These are phyloP conservation scores for Brenthis daphne DNA, from an alignment of 2,888 invertebrate species.

Conservation along the genomic window DNA sequence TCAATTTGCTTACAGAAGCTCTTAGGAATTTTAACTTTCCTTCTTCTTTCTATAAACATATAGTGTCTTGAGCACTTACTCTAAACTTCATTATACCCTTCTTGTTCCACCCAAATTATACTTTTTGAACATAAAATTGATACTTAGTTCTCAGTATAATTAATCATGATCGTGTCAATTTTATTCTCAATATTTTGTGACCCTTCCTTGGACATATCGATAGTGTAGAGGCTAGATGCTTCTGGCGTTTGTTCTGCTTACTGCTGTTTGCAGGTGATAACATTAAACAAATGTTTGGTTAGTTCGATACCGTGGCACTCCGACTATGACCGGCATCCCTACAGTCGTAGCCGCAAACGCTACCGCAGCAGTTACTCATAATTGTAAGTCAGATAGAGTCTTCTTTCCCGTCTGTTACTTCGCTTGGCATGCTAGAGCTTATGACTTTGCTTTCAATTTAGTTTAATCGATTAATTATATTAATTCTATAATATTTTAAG, in stretches of 20 bases:
- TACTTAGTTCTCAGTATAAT: too few relatives aligned
- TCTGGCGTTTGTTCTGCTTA: slow-evolving; percentile 73
- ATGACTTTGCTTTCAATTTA: slow-evolving; percentile 13
- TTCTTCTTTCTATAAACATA: slow-evolving; percentile 39
- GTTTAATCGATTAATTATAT: neutral
- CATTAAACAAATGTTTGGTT: slow-evolving; percentile 80
- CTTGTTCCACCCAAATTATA: neutral
- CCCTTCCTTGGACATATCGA: slow-evolving; percentile 12
- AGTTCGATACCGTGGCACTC: slow-evolving; percentile 78
- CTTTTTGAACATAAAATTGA: slow-evolving; percentile 17
- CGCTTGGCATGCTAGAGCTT: slow-evolving; percentile 31
- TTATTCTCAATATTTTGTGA: slow-evolving; percentile 1
- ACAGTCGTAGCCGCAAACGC: slow-evolving; percentile 54
- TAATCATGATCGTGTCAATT: neutral
- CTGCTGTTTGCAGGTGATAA: slow-evolving; percentile 79
- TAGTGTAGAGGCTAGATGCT: slow-evolving; percentile 61
- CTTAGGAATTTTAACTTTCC: slow-evolving; percentile 45
- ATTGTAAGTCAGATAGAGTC: slow-evolving; percentile 62
- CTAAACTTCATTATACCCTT: slow-evolving; percentile 6
- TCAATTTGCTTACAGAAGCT: slow-evolving; percentile 47
- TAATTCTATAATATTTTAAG: neutral
- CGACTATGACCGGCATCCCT: slow-evolving; percentile 52
- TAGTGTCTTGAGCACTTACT: slow-evolving; percentile 21
- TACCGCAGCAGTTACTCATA: slow-evolving; percentile 57
- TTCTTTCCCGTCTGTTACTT: slow-evolving; percentile 32